A percentile compares a stretch with the other conserved stretches of the same genome.
Conservation (phyloP, 1,140 invertebrate genomes). For the Ptiloglossa arizonensis region DNA sequence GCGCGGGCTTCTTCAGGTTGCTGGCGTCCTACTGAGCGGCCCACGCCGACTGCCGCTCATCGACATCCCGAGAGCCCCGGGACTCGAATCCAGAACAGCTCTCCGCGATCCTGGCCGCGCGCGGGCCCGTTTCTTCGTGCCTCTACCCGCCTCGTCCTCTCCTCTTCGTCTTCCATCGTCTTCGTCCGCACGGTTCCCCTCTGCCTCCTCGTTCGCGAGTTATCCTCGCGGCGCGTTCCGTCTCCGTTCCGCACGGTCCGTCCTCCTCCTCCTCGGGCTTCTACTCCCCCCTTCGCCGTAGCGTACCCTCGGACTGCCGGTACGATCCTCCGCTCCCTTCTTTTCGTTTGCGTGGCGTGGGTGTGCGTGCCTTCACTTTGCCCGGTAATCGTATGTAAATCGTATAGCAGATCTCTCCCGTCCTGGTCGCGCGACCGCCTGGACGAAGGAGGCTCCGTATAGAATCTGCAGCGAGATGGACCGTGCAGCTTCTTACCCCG, state of each 20-base stretch:
- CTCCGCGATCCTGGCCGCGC: constrained; percentile 58
- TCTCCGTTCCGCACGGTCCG: constrained; percentile 28
- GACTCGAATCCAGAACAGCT: constrained; percentile 67
- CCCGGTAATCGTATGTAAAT: constrained; percentile 81
- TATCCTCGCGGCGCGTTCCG: too few species aligned
- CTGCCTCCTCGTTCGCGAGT: neutral
- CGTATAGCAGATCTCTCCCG: constrained; percentile 75
- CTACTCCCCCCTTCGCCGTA: constrained; percentile 7
- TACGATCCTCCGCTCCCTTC: constrained; percentile 52
- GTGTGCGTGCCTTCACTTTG: constrained; percentile 78
- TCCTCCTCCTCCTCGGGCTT: constrained; percentile 22
- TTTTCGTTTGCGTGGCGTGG: constrained; percentile 74
- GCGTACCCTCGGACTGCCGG: constrained; percentile 54
- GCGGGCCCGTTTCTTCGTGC: constrained; percentile 29
- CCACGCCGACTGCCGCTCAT: constrained; percentile 79
- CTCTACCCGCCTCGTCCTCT: constrained; percentile 12
- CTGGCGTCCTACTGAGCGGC: constrained; percentile 79
- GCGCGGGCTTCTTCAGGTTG: constrained; percentile 80
- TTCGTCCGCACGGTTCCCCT: constrained; percentile 11
- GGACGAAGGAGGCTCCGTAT: constrained; percentile 65
- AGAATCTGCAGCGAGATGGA: constrained; percentile 73
- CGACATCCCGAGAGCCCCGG: constrained; percentile 76
- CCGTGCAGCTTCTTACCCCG: constrained; percentile 71
- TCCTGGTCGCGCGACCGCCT: constrained; percentile 74
- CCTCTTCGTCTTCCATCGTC: constrained; percentile 5